Conservation (phyloP, 1,140 invertebrate genomes). For the Musca vetustissima region DNA sequence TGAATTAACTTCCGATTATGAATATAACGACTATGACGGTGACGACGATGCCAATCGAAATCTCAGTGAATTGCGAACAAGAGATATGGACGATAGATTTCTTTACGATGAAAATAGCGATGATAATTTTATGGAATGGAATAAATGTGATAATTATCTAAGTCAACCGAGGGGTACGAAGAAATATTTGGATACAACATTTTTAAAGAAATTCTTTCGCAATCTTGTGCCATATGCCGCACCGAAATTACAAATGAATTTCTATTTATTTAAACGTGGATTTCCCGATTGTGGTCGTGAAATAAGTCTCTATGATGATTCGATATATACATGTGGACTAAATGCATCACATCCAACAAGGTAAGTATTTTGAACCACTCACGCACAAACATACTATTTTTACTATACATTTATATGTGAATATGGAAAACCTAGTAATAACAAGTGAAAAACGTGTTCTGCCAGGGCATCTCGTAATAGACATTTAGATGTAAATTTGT, state of each 20-base stretch:
- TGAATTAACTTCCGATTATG: conserved; percentile 20
- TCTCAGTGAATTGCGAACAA: neutral
- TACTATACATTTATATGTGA: too few relatives aligned
- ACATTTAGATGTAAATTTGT: too few relatives aligned
- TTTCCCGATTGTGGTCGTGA: conserved; percentile 43
- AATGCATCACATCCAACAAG: conserved; percentile 45
- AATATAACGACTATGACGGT: neutral
- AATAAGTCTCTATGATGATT: conserved; percentile 33
- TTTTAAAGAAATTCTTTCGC: conserved; percentile 42
- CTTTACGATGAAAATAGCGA: conserved; percentile 36
- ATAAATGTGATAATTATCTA: conserved; percentile 47
- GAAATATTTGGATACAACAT: conserved; percentile 41
- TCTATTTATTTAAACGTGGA: conserved; percentile 43
- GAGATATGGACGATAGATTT: conserved; percentile 28
- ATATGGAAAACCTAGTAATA: too few relatives aligned
- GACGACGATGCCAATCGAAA: neutral
- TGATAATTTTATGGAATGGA: conserved; percentile 38
- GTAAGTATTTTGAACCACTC: neutral
- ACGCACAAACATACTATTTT: too few relatives aligned
- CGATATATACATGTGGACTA: conserved; percentile 31
- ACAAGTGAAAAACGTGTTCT: too few relatives aligned
- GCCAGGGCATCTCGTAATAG: too few relatives aligned
- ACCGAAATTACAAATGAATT: conserved; percentile 39
- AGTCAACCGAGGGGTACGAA: conserved; percentile 36
- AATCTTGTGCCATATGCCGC: conserved; percentile 44